These are phyloP conservation scores for Hecatera dysodea DNA, from an alignment of 2,888 invertebrate species.

Conservation along the genomic window DNA sequence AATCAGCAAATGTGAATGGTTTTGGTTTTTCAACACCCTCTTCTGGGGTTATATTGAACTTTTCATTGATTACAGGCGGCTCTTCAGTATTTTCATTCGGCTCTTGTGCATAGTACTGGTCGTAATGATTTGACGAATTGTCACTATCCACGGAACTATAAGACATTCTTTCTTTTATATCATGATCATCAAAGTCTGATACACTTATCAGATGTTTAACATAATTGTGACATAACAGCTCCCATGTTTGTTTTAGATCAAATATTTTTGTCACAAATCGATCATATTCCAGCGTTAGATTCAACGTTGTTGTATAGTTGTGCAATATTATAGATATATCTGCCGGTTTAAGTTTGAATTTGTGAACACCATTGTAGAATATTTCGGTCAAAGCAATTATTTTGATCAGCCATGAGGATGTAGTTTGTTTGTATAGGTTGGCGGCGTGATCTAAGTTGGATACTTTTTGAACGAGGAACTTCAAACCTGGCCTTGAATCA, in stretches of 20 bases:
- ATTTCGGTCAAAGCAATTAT: constrained; percentile 96
- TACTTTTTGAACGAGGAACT: constrained; percentile 98
- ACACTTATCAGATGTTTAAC: constrained; percentile 86
- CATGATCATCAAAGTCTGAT: constrained; percentile 84
- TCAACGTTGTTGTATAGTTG: constrained; percentile 89
- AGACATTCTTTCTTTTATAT: constrained; percentile 81
- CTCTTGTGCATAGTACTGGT: constrained; percentile 80
- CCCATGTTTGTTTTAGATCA: constrained; percentile 92
- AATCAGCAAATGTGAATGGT: constrained; percentile 91
- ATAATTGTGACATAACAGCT: constrained; percentile 91
- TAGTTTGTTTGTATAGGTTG: constrained; percentile 97
- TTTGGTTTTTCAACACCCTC: constrained; percentile 76
- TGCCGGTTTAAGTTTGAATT: constrained; percentile 91
- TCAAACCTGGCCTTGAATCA: constrained; percentile 97
- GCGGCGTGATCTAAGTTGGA: constrained; percentile 96
- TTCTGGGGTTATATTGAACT: constrained; percentile 51
- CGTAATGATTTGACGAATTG: constrained; percentile 83
- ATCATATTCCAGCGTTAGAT: constrained; percentile 90
- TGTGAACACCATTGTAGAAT: constrained; percentile 93
- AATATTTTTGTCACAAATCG: constrained; percentile 91
- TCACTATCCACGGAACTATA: constrained; percentile 84
- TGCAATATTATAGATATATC: constrained; percentile 92
- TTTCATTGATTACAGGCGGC: constrained; percentile 56
- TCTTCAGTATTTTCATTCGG: constrained; percentile 61
- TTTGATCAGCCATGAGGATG: constrained; percentile 97